Base-by-base conservation (phyloP, 2,113 vertebrate genomes). In the Amphiprion percula region DNA sequence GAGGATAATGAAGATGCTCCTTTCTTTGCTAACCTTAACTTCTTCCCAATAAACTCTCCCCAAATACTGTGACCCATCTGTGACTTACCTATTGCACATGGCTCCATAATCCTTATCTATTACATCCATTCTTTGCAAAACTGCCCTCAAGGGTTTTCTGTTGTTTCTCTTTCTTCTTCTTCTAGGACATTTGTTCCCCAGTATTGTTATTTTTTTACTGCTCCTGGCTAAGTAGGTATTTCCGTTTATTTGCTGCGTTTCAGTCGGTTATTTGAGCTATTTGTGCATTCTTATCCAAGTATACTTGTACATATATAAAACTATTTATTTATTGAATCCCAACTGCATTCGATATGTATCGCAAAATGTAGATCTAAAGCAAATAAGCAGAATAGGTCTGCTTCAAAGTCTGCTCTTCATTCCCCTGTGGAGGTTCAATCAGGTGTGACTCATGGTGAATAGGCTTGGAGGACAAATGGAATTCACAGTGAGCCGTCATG, bases 381-480 rank as follows among this genome's bases (percentile, higher is more conserved):
- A 66, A 68, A 63, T 16, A 52, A 66, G 26, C 50, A 50, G 56
- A 72, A 56, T 65, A 47, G 69, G 80, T 47, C 50, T 59, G 54
- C 52, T n/a, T 2, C 54, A 55, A 58, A 41, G 19, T 16, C 33
- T 53, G 33, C 77, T 79, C 71, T 75, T 79, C 62, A 50, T 84
- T 77, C 30, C 64, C 76, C 79, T 61, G 67, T 30, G 70, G 84
- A 68, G 69, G 70, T 82, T 90, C 87, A 87, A 67, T 88, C 88
- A 89, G 89, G 87, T 88, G 87, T 86, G 82, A 88, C 87, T 90
- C 80, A 72, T 30, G 60, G 82, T 66, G 86, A 88, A 90, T 78
- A 82, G 68, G 62, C 84, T 82, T 52, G 60, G 82, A 82, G 82
- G 88, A 90, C 87, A 90, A 91, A 90, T 87, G 77, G 77, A 72